Percentiles rank a stretch among this genome's conserved stretches.
phyloP scores from a whole-genome alignment of 2,113 vertebrate genomes.

The Pangasianodon hypophthalmus region DNA sequence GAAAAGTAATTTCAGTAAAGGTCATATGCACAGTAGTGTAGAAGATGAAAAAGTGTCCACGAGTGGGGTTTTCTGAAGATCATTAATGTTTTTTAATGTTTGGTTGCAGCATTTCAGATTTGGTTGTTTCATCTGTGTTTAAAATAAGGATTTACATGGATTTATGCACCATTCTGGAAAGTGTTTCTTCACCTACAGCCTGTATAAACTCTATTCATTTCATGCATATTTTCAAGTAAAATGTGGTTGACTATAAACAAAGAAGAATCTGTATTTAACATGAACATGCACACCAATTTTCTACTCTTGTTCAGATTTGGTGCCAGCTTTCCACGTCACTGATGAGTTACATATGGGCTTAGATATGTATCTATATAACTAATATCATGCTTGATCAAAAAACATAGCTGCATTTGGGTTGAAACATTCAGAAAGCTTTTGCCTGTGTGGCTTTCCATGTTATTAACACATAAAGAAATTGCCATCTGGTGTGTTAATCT shows the following conservation, averaged over 20 bases:
- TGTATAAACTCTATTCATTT: not conserved
- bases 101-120: slow-evolving; percentile 1
- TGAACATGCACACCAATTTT: not conserved
- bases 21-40: slow-evolving; percentile 45
- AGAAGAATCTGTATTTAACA: not conserved
- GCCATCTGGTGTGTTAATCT: slow-evolving; percentile 43
- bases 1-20: slow-evolving; percentile 58
- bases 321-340: not conserved
- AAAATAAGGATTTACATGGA: not conserved
- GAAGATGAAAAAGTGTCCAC: slow-evolving; percentile 38
- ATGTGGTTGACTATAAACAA: not conserved
- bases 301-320: not conserved
- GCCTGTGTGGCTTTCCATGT: slow-evolving; percentile 16
- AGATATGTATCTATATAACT: slow-evolving; percentile 10
- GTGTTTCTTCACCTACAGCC: not conserved
- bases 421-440: not conserved
- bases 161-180: not conserved
- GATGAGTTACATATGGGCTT: no score
- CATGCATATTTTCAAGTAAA: not conserved
- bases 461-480: slow-evolving; percentile 9
- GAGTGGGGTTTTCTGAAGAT: slow-evolving; percentile 37
- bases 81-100: slow-evolving; percentile 33
- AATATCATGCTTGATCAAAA: not conserved
- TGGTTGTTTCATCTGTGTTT: not conserved
- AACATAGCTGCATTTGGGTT: not conserved